Conservation (phyloP, 2,888 invertebrate species). For the Luperina testacea region DNA sequence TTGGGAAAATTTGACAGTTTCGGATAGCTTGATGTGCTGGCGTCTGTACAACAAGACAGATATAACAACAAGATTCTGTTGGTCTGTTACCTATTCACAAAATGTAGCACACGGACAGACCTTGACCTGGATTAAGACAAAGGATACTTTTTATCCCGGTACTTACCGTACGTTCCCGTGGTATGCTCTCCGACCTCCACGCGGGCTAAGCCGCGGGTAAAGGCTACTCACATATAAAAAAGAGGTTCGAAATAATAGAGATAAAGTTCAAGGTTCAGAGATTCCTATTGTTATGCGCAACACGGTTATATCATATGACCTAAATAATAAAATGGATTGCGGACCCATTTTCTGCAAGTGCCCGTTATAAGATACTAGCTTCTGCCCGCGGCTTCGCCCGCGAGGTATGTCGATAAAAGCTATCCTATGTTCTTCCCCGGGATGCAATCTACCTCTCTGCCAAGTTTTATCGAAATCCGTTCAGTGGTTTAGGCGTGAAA, state of each 20-base stretch:
- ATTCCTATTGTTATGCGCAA: constrained; percentile 4
- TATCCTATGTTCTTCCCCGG: too few relatives aligned
- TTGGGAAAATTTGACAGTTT: too few relatives aligned
- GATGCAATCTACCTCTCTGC: too few relatives aligned
- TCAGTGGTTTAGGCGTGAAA: too few relatives aligned
- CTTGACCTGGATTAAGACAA: not conserved
- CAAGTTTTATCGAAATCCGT: too few relatives aligned
- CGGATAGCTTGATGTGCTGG: too few relatives aligned
- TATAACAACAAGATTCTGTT: not conserved
- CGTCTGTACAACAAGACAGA: too few relatives aligned
- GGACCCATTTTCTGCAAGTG: constrained; percentile 17
- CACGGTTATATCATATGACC: constrained; percentile 4
- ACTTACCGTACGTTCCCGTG: not conserved
- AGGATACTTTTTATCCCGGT: not conserved
- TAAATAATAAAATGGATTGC: constrained; percentile 10
- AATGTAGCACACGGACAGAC: not conserved
- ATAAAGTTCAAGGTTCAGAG: not conserved
- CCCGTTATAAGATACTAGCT: not conserved
- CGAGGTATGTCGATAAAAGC: too few relatives aligned
- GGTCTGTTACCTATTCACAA: not conserved
- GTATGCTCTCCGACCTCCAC: not conserved
- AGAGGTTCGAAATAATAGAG: not conserved
- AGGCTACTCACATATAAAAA: not conserved
- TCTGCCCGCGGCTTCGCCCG: too few relatives aligned
- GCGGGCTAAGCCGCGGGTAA: not conserved